Evolutionary conservation across 2,888 invertebrate genomes (phyloP), one percentile per base, ranked within the genome.

Genomic region (Tetragonula carbonaria): DNA sequence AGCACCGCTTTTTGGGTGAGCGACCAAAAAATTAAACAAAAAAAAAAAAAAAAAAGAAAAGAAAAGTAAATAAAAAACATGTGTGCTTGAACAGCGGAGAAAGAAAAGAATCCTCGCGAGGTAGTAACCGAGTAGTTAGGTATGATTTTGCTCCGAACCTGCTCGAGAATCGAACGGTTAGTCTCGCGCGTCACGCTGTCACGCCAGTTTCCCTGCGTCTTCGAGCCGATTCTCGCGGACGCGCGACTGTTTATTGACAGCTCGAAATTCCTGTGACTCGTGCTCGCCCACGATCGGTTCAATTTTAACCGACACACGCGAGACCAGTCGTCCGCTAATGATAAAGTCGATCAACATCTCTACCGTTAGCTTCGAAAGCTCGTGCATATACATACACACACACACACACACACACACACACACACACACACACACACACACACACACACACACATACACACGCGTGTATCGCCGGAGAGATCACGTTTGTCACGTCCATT

Each of bases 1-100:
- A 88, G 81, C 73, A 82, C 63, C 50, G 79, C 66, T 74, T 90
- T 82, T 88, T 76, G 74, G 84, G 84, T 84, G 87, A 84, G 86
- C 84, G 87, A 85, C 51, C 70, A 79, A 81, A 85, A 70, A 63
- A 71, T 66, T 59, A 76, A 23, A 66, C 57, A 65, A 78, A 80
- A 84, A 57, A 72, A 51, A 59, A 73, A 75, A 74, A 80, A 74
- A 84, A 45, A 72, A 50, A 55, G 68, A 75, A 74, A 80, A 81
- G 68, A 76, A 33, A 51, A 63, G n/a, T n/a, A 21, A n/a, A n/a
- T 21, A n/a, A 13, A 57, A 11, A n/a, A 57, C 11, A 45, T 45
- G 8, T n/a, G 13, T n/a, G n/a, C 14, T 18, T 5, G 21, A 33
- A 21, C 21, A 28, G 2, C 21, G n/a, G 59, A 74, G 79, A 80